phyloP scores from a whole-genome alignment of 2,888 invertebrate species.

The Tetanocera ferruginea region DNA sequence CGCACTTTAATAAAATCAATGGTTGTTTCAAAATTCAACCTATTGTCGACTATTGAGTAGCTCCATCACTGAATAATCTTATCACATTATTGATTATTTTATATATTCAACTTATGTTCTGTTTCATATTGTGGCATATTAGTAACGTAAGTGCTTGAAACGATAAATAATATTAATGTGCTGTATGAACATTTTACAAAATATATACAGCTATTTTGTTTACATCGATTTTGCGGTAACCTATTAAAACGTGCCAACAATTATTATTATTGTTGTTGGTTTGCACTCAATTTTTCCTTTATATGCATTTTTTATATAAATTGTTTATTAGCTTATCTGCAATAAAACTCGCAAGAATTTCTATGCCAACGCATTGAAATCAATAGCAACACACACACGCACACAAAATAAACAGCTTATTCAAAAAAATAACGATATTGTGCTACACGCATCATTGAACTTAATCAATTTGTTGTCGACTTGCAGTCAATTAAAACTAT shows the following conservation, averaged over 20 bases:
- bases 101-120: neutral
- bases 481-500: constrained; percentile 8
- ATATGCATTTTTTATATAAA: too few relatives aligned
- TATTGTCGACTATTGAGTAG: neutral
- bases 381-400: too few relatives aligned
- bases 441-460: constrained; percentile 22
- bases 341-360: neutral
- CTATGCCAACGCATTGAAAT: neutral
- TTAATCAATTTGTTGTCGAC: constrained; percentile 9
- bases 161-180: neutral
- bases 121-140: neutral
- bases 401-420: neutral
- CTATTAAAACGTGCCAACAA: too few relatives aligned
- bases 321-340: neutral
- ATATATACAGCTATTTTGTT: neutral
- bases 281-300: too few relatives aligned
- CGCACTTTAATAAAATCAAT: too few relatives aligned
- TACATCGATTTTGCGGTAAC: too few relatives aligned
- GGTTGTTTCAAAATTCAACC: too few relatives aligned
- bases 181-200: neutral
- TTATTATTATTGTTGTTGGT: too few relatives aligned
- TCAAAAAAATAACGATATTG: neutral
- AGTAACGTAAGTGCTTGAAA: neutral
- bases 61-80: neutral
- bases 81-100: neutral